phyloP scores from a whole-genome alignment of 2,888 invertebrate species.

The Andrena flavipes region DNA sequence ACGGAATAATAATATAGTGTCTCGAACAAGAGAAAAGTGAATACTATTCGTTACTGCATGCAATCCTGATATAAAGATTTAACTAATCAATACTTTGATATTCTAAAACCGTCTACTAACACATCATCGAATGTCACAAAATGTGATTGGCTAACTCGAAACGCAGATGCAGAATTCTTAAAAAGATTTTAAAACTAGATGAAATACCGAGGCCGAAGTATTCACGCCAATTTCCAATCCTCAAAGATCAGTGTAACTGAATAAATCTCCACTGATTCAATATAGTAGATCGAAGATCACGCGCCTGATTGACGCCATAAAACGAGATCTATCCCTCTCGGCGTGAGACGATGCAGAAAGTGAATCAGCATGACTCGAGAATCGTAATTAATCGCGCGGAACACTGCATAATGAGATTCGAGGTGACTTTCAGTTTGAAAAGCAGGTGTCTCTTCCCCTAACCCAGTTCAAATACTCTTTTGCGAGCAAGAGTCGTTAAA shows the following conservation, averaged over 20 bases:
- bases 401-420: not conserved
- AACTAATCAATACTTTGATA: not conserved
- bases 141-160: not conserved
- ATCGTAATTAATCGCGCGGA: not conserved
- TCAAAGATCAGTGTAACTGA: too few relatives aligned
- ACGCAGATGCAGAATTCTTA: not conserved
- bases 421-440: slow-evolving; percentile 1
- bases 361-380: slow-evolving; percentile 9
- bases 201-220: too few relatives aligned
- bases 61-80: slow-evolving; percentile 12
- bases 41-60: not conserved
- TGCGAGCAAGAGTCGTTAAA: not conserved
- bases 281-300: not conserved
- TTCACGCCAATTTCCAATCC: too few relatives aligned
- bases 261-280: not conserved
- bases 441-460: not conserved
- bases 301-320: not conserved
- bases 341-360: slow-evolving; percentile 12
- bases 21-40: not conserved
- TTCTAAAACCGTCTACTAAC: not conserved
- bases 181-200: not conserved
- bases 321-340: not conserved
- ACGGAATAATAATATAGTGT: not conserved
- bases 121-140: not conserved
- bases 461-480: slow-evolving; percentile 37